Evolutionary conservation across 2,888 invertebrate genomes (phyloP), one percentile per base, ranked within the genome.

Genomic region (Drosophila paranaensis): DNA sequence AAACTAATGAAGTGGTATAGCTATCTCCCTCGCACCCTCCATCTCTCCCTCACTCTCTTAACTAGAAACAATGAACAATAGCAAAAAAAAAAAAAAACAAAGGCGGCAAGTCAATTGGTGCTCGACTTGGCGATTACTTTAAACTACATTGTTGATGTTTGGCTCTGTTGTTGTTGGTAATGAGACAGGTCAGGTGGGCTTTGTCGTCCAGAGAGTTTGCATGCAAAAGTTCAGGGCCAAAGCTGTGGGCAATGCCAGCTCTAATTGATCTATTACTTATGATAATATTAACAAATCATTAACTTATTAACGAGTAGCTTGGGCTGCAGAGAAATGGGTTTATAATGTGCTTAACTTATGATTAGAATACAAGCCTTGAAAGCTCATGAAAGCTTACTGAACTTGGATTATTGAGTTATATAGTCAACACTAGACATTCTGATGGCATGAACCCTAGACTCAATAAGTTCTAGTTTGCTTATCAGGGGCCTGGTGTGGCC

Each of bases 201-300:
- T 53, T 54, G 33, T 27, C 46, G 53, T 63, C 46, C 63, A 30
- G 73, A 71, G 54, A 68, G 68, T 39, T 58, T 25, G 61, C 72
- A 67, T 53, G 40, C 40, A 53, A 71, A 56, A 64, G 75, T 78
- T 85, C 86, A 86, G 66, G 81, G 83, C 54, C 70, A 70, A 58
- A 50, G 45, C 33, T 33, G 6, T 10, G 33, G 33, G 33, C 67
- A 70, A 53, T 69, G 71, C 40, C 67, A 62, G 25, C 50, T 46
- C 48, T 56, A 51, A 74, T 74, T 74, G 57, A 64, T 65, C 37
- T 25, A 30, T 35, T 39, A 74, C 50, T 20, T 14, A 11, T 42
- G 46, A 39, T 35, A 14, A 13, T n/a, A 3, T 20, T 20, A 40
- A 16, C 11, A 14, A 25, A 30, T 30, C n/a, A 46, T 58, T 58